Evolutionary conservation across 2,113 vertebrate genomes (phyloP).

Genomic region (Calidris pugnax): DNA sequence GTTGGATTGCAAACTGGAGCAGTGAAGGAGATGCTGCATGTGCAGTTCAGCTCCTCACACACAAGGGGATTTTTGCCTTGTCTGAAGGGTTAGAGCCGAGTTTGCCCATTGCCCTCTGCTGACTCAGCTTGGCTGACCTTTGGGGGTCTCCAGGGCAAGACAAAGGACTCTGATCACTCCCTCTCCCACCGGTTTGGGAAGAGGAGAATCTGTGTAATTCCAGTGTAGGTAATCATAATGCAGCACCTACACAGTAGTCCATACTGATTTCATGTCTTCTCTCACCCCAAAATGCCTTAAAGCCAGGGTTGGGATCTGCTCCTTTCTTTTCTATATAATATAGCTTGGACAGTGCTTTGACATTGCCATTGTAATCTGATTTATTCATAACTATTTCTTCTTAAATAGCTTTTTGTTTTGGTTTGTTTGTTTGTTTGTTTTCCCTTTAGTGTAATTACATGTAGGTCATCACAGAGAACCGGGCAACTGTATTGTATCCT

Average conservation of each 20-base stretch:
- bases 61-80: background rate
- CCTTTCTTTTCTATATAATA: background rate
- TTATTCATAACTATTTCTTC: background rate
- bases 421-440: background rate
- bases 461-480: background rate
- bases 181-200: background rate
- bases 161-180: background rate
- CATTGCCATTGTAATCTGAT: background rate
- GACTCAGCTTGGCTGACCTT: background rate
- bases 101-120: background rate
- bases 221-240: background rate
- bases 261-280: background rate
- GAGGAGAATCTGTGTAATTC: background rate
- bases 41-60: background rate
- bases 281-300: background rate
- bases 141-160: background rate
- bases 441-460: background rate
- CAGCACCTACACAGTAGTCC: background rate
- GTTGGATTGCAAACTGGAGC: background rate
- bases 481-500: background rate
- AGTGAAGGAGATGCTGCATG: background rate
- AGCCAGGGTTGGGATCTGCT: background rate
- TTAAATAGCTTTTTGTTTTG: background rate
- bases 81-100: fast-evolving
- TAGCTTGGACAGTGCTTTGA: background rate